These are phyloP conservation scores for Synergus laeviventris DNA, from an alignment of 2,888 invertebrate genomes.

Conservation along the genomic window DNA sequence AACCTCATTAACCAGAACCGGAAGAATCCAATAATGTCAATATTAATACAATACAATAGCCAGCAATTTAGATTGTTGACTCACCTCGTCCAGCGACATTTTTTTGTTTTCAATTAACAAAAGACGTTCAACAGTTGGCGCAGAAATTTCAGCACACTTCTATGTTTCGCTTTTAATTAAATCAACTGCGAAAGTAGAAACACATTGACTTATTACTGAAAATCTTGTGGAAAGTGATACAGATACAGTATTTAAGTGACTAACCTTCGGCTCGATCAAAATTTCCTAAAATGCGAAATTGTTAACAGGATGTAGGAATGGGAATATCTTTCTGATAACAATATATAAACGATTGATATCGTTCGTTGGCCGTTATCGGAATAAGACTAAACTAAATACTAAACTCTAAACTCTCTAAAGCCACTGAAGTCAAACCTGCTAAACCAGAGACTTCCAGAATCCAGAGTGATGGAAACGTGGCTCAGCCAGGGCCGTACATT, in stretches of 20 bases:
- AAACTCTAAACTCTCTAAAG: no score
- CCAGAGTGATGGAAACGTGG: neutral
- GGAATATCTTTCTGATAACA: neutral
- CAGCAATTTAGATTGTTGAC: neutral
- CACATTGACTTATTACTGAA: neutral
- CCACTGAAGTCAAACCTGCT: no score
- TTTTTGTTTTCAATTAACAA: neutral
- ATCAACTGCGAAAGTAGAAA: neutral
- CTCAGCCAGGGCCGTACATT: neutral
- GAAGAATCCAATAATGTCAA: conserved; percentile 30
- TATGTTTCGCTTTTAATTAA: neutral
- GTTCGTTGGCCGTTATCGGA: neutral
- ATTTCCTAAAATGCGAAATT: neutral
- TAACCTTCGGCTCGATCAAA: neutral
- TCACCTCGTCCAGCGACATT: conserved; percentile 44
- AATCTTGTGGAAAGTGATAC: neutral
- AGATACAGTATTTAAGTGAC: neutral
- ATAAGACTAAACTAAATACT: neutral
- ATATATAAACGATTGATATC: neutral
- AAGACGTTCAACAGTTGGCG: neutral
- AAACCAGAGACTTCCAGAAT: neutral
- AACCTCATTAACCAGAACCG: conserved; percentile 18
- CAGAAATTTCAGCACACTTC: neutral
- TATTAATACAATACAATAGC: conserved; percentile 14
- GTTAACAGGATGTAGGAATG: neutral